Evolutionary conservation across 1,140 invertebrate genomes (phyloP), one percentile per base, ranked within the genome.

Genomic region (Drosophila repleta): DNA sequence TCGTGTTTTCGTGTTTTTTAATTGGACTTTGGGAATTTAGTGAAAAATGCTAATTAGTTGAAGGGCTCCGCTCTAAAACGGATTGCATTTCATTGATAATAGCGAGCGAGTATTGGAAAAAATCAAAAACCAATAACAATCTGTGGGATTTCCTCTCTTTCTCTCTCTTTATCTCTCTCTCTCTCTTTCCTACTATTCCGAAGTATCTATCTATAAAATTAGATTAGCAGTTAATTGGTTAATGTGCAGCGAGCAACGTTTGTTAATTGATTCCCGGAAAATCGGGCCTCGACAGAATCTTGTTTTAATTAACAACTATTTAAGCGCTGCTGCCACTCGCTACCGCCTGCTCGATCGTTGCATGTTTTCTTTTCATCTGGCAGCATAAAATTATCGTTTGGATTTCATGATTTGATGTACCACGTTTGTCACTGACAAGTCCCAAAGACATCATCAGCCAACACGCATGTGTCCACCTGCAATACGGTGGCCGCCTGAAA

Each of bases 1-100:
- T 88, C 83, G 83, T 88, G 83, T 88, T 88, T 88, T 88, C 83
- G 83, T 88, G 83, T 88, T 89, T 88, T 88, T 88, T 88, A 88
- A 88, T 88, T 88, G 83, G 83, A 60, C 83, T 89, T 88, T 83
- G 79, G 79, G 83, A 88, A 88, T 88, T 88, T 88, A 88, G 84
- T 88, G 84, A 88, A 88, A 85, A 88, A 88, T 88, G 83, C 83
- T 88, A 88, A 88, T 88, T 88, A 88, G 83, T 88, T 87, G 81
- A 87, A 87, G 83, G 83, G 83, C 74, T 70, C 18, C 39, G 18
- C 67, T 76, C 48, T 20, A 35, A 51, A 41, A 49, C 41, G 83
- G 79, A 82, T 88, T 82, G 76, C 81, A 67, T 81, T 87, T 82
- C 83, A 88, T 88, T 88, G 83, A 88, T 88, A 88, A 79, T 87